Conservation (phyloP, 2,797 vertebrate genomes). For the Enteromius treurensis region DNA sequence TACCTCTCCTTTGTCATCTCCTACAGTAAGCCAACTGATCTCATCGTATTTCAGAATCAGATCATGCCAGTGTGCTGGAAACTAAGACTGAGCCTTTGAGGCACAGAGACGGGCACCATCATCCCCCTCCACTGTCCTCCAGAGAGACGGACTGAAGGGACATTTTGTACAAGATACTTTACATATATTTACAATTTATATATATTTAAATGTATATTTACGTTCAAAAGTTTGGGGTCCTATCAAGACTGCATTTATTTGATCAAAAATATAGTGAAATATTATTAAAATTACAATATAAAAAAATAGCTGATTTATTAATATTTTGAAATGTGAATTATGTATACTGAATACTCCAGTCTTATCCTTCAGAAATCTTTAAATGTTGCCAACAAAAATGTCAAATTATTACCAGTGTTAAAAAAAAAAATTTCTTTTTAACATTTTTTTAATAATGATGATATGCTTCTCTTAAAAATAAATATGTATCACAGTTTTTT, state of each 20-base stretch:
- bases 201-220: too few relatives aligned
- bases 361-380: neutral
- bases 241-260: neutral
- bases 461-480: too few relatives aligned
- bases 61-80: constrained; percentile 66
- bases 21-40: constrained; percentile 60
- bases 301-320: neutral
- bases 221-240: neutral
- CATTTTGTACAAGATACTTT: constrained; percentile 1
- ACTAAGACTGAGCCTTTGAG: constrained; percentile 60
- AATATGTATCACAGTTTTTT: too few relatives aligned
- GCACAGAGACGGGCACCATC: constrained; percentile 25
- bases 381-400: neutral
- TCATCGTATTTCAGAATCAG: constrained; percentile 45
- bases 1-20: constrained; percentile 33
- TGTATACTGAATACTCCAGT: neutral
- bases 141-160: constrained; percentile 7
- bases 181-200: neutral
- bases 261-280: neutral
- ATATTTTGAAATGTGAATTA: neutral
- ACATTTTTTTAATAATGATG: too few relatives aligned
- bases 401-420: neutral
- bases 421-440: too few relatives aligned
- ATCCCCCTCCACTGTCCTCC: constrained; percentile 30
- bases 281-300: neutral